Evolutionary conservation across 2,113 vertebrate species (phyloP).

Genomic region (Dasyprocta punctata): DNA sequence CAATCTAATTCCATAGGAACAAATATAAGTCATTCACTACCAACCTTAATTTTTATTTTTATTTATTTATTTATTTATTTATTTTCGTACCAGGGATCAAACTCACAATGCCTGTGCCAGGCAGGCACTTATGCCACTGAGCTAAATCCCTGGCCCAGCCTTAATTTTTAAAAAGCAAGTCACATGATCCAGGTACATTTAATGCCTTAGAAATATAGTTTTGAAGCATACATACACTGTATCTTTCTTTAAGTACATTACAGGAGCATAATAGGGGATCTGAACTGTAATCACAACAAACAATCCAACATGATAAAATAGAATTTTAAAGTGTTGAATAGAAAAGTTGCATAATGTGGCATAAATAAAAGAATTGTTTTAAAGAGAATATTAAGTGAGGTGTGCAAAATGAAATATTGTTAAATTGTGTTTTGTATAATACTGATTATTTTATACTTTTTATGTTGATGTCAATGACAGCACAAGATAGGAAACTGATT

Average conservation of each 20-base stretch:
- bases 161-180: neutral
- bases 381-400: neutral
- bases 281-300: neutral
- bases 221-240: neutral
- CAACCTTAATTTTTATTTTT: too few species aligned
- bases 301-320: neutral
- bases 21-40: neutral
- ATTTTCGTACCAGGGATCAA: too few species aligned
- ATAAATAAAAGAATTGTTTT: neutral
- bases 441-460: too few species aligned
- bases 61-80: too few species aligned
- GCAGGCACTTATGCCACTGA: too few species aligned
- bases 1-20: neutral
- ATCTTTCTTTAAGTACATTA: neutral
- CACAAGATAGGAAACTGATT: neutral
- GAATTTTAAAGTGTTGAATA: neutral
- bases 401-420: neutral
- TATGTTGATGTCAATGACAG: neutral
- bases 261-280: neutral
- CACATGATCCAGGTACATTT: neutral
- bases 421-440: neutral
- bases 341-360: neutral
- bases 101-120: too few species aligned
- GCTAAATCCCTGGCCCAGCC: too few species aligned
- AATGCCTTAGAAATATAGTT: neutral